Base-by-base conservation (phyloP, 2,113 vertebrate genomes). In the Centropristis striata region DNA sequence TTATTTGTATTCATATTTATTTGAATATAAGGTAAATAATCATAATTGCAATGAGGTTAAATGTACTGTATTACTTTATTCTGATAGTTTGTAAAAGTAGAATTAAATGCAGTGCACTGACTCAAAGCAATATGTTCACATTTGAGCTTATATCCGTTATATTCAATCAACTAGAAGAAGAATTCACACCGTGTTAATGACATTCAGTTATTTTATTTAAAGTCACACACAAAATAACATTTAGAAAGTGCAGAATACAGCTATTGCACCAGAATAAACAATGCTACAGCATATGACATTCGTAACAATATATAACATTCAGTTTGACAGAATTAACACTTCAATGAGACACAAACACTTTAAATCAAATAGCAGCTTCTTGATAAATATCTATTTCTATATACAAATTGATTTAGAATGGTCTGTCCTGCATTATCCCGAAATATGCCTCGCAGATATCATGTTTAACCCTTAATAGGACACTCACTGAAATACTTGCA, bases 281-380 rank as follows among this genome's bases (percentile, higher is more conserved):
- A 28, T 50, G 20, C 11, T 53, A 64, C 44, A 54, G 53, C 12
- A 27, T 55, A 44, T 70, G 46, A 41, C 27, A 67, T 5, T 36
- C 20, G 3, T 15, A 42, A 68, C 13, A 41, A 3, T 44, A 69
- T 57, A 20, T 20, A 13, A 23, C 20, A 39, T 73, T 71, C 14
- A 32, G 0, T 49, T 70, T 9, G 23, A 65, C 39, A 71, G 25
- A 53, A 10, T 50, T 4, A 64, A 67, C 21, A 49, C 11, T 0
- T 20, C 25, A 68, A 57, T 25, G 28, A 51, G 3, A 25, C 16
- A 47, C 5, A 61, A 32, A 20, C 25, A 36, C 11, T 49, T 36
- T n/a, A n/a, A 44, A 39, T 67, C 8, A 71, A 68, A 46, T 41
- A 76, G 46, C 68, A 78, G 49, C 37, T 47, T 64, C 8, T 59